These are phyloP conservation scores for Erithacus rubecula DNA, from an alignment of 2,797 vertebrate genomes.

Conservation along the genomic window DNA sequence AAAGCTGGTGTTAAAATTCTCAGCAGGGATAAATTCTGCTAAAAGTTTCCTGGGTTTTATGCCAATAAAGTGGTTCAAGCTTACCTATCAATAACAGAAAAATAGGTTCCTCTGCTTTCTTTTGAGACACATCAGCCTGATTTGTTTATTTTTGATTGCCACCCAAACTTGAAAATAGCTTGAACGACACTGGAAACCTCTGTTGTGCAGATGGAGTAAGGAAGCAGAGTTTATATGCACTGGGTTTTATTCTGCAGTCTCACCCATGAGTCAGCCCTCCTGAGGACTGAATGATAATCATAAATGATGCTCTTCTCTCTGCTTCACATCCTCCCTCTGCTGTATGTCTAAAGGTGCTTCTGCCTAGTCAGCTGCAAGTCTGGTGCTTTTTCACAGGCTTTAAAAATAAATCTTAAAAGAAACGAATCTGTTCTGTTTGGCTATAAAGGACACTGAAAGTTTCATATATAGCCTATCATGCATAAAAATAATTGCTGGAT, in stretches of 20 bases:
- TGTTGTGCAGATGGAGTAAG: neutral
- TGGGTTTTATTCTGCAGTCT: neutral
- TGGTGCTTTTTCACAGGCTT: neutral
- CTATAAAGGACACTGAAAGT: slow-evolving; percentile 8
- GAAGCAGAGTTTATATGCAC: neutral
- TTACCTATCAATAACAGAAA: neutral
- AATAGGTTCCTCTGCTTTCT: neutral
- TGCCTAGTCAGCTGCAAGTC: neutral
- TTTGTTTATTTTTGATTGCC: neutral
- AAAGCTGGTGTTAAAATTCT: neutral
- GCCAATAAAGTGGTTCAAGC: neutral
- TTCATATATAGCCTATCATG: neutral
- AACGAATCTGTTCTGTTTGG: neutral
- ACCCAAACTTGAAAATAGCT: neutral
- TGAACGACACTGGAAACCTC: neutral
- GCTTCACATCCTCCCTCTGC: neutral
- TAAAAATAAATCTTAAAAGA: slow-evolving; percentile 35
- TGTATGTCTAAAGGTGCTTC: neutral
- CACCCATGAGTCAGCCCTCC: neutral
- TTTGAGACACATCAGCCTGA: neutral
- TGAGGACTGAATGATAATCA: neutral
- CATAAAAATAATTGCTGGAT: slow-evolving; percentile 30
- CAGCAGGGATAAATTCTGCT: neutral
- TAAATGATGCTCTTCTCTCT: neutral
- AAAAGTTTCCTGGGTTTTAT: neutral